Evolutionary conservation across 2,113 vertebrate genomes (phyloP), one percentile per base, ranked within the genome.

Genomic region (Spea bombifrons): DNA sequence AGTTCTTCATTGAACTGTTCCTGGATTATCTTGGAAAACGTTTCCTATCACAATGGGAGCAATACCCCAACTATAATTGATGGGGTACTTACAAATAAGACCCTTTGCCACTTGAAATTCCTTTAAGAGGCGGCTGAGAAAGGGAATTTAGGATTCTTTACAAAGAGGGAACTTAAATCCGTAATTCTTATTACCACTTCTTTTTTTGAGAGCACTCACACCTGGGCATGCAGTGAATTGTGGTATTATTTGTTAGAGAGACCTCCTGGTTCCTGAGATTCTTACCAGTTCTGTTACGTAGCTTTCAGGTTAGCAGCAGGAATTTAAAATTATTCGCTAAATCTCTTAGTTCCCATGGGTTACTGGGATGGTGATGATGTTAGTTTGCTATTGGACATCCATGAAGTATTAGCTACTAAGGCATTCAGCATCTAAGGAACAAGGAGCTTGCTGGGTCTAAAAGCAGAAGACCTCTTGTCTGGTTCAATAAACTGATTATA

Each of bases 61-160:
- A 47, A 44, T 69, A 45, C 49, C 71, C 55, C 50, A 66, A 72
- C 45, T 68, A 68, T 74, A 80, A 80, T 80, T 74, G 71, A 80
- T 74, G 78, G 71, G 71, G 78, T 73, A 73, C 77, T 80, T 67
- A 80, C 50, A 57, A 73, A 79, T 80, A 80, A 80, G 74, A 52
- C 65, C 63, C 53, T 74, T 68, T 30, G 49, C 71, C 74, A 53
- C 71, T 68, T 61, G 45, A 71, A 74, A 80, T 73, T 68, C 78
- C 53, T 74, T 67, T 74, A 68, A 74, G 59, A 72, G 17, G 46
- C 6, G 43, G 50, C 5, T 57, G 61, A 73, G 66, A 57, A 57
- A 71, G 44, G 65, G n/a, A 13, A 47, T 49, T n/a, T 55, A 79
- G 63, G 77, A 47, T 67, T 73, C 63, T 67, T 67, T 47, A 80